These are phyloP conservation scores for Sinotaia quadrata DNA, from an alignment of 2,888 invertebrate species.

Conservation along the genomic window DNA sequence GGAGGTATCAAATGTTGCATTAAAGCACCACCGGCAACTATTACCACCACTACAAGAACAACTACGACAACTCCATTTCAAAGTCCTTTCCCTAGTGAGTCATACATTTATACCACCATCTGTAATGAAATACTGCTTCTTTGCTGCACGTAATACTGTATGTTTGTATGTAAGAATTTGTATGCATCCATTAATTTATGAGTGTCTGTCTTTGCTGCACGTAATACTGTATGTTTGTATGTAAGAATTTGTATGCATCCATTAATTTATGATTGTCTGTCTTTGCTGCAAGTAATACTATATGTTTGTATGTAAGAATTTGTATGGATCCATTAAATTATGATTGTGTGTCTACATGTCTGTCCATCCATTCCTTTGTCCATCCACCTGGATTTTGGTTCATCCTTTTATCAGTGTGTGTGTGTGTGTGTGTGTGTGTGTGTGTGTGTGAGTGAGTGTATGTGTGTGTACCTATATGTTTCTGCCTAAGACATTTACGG, in stretches of 20 bases:
- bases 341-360: background rate
- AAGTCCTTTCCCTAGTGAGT: too few species aligned
- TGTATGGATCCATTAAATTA: background rate
- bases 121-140: too few species aligned
- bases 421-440: constrained; percentile 5
- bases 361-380: background rate
- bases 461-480: background rate
- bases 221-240: background rate
- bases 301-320: background rate
- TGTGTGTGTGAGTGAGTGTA: constrained; percentile 11
- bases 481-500: too few species aligned
- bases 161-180: background rate
- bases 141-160: too few species aligned
- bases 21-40: too few species aligned
- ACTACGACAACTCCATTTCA: too few species aligned
- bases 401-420: too few species aligned
- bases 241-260: background rate
- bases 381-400: background rate
- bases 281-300: background rate
- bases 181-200: background rate
- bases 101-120: too few species aligned
- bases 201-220: background rate
- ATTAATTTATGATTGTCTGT: background rate
- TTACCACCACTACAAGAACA: too few species aligned
- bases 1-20: too few species aligned